phyloP scores from a whole-genome alignment of 2,888 invertebrate species.

The Timandra comae region DNA sequence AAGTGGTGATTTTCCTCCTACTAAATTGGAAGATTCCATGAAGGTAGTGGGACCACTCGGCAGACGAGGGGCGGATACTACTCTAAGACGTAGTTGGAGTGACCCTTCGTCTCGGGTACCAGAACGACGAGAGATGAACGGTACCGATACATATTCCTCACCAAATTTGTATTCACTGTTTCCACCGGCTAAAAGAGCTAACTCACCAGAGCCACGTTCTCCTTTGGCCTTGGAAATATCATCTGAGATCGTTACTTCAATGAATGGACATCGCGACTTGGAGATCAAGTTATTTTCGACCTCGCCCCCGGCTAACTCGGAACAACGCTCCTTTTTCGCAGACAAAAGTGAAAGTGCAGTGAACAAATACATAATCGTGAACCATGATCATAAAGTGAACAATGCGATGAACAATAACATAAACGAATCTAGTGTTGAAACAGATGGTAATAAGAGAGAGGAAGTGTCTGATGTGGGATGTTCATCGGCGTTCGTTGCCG shows the following conservation, averaged over 20 bases:
- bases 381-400: constrained; percentile 57
- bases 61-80: constrained; percentile 56
- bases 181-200: constrained; percentile 57
- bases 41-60: constrained; percentile 67
- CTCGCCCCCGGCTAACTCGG: constrained; percentile 69
- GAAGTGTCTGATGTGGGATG: constrained; percentile 57
- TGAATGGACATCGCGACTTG: constrained; percentile 85
- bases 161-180: constrained; percentile 69
- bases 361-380: constrained; percentile 57
- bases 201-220: constrained; percentile 61
- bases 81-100: constrained; percentile 79
- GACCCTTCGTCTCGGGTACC: constrained; percentile 74
- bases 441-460: constrained; percentile 52
- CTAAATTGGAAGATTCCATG: constrained; percentile 70
- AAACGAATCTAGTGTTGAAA: constrained; percentile 47
- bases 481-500: constrained; percentile 45
- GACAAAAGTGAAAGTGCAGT: constrained; percentile 72
- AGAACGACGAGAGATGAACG: constrained; percentile 53
- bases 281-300: constrained; percentile 87
- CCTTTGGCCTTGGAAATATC: constrained; percentile 80
- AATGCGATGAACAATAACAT: constrained; percentile 62
- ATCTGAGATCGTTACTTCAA: constrained; percentile 86
- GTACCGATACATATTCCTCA: constrained; percentile 55
- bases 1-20: constrained; percentile 65
- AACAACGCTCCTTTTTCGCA: constrained; percentile 66